Base-by-base conservation (phyloP, 1,140 invertebrate species). In the Drusus annulatus region DNA sequence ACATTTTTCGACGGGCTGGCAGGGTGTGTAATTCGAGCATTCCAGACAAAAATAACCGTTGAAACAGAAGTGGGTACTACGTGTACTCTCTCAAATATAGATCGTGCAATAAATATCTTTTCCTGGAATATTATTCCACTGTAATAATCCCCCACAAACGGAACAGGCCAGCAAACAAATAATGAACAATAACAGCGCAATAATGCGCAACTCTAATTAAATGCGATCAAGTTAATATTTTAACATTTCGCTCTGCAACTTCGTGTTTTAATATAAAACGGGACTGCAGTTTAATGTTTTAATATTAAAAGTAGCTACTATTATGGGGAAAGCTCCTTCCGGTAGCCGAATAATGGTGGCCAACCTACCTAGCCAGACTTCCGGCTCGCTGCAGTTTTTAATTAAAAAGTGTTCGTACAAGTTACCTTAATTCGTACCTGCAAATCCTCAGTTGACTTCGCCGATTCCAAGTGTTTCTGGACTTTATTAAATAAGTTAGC, bases 321-420 rank as follows among this genome's bases (percentile, higher is more conserved):
- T 31, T 65, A 25, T 65, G 25, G 62, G 19, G 56, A 17, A 19
- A 60, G n/a, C 56, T 60, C 10, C 56, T 23, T 28, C 62, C n/a
- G 62, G 62, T 25, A 65, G 28, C 62, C 10, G 36, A 65, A 65
- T 65, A 15, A 65, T 13, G 23, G 19, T 60, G 23, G 7, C 36
- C 0, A 13, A 45, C 36, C 10, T 45, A 10, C 36, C 17, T 60
- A 60, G 17, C 56, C 17, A 60, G 16, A 21, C 23, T 60, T 60
- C 54, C 54, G n/a, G 23, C 56, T 23, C 7, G 56, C 15, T 65
- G 62, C 21, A 65, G 62, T 65, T 65, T 65, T 65, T 65, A 65
- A 65, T 65, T 65, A 65, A 65, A 63, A 65, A 65, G 21, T 65
- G 21, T 65, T 65, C 16, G 62, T 15, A n/a, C 62, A 65, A 65